phyloP scores from a whole-genome alignment of 2,888 invertebrate genomes.

The Drosophila silvestris region DNA sequence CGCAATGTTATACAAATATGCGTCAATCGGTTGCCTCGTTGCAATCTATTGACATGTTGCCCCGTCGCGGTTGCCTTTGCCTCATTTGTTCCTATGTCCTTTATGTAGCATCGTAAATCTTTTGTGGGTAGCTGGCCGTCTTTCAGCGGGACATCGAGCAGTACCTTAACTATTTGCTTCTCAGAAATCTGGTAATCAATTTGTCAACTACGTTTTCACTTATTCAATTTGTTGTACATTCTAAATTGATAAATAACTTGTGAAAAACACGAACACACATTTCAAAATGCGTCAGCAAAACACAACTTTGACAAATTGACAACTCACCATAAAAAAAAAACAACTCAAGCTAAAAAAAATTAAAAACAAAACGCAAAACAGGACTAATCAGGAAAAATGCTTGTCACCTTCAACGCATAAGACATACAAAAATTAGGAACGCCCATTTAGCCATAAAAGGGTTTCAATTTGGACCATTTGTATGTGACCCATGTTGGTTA shows the following conservation, averaged over 20 bases:
- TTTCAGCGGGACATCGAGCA: constrained; percentile 14
- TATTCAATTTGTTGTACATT: not conserved
- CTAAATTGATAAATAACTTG: constrained; percentile 1
- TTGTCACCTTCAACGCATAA: constrained; percentile 54
- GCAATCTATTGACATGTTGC: constrained; percentile 39
- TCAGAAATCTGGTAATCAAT: constrained; percentile 41
- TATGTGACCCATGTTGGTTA: constrained; percentile 58
- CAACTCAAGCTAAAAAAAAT: not conserved
- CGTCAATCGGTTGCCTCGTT: constrained; percentile 52
- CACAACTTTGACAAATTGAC: constrained; percentile 3
- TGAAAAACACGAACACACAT: not conserved
- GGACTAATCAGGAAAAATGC: constrained; percentile 33
- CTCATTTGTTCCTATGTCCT: constrained; percentile 38
- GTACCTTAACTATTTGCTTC: constrained; percentile 40
- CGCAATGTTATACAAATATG: constrained; percentile 76
- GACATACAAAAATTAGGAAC: constrained; percentile 68
- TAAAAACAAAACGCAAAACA: constrained; percentile 10
- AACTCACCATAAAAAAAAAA: not conserved
- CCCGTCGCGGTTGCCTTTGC: constrained; percentile 52
- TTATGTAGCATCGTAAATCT: constrained; percentile 58
- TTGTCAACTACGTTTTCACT: constrained; percentile 6
- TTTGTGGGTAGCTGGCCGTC: constrained; percentile 56
- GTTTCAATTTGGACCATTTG: constrained; percentile 40
- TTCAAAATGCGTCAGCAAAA: not conserved
- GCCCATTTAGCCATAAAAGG: constrained; percentile 63